Evolutionary conservation across 2,888 invertebrate genomes (phyloP).

Genomic region (Pristionchus fissidentatus): DNA sequence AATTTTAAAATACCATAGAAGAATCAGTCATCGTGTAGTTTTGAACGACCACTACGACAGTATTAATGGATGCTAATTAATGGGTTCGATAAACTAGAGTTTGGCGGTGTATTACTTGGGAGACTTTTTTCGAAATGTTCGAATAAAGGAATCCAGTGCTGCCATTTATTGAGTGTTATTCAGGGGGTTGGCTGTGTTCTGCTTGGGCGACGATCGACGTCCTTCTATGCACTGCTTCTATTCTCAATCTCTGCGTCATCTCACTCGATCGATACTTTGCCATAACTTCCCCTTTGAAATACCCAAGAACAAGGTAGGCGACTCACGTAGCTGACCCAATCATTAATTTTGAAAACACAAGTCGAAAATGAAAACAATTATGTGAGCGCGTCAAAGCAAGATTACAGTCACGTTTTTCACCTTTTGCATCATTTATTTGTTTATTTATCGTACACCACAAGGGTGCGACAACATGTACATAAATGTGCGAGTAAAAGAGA

Average conservation of each 20-base stretch:
- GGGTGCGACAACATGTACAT: too few relatives aligned
- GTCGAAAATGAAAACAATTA: background rate
- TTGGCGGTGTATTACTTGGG: background rate
- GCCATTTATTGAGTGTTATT: background rate
- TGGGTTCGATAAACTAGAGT: background rate
- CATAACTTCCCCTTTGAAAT: constrained; percentile 76
- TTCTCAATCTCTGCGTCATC: constrained; percentile 75
- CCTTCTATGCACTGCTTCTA: constrained; percentile 75
- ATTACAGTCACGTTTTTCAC: too few relatives aligned
- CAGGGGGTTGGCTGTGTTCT: constrained; percentile 47
- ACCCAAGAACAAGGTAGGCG: constrained; percentile 72
- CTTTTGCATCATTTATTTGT: too few relatives aligned
- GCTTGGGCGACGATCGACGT: constrained; percentile 63
- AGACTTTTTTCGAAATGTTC: background rate
- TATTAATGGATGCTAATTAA: too few relatives aligned
- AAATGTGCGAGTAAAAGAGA: too few relatives aligned
- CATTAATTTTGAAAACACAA: background rate
- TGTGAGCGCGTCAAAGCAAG: too few relatives aligned
- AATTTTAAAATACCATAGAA: too few relatives aligned
- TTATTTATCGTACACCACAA: too few relatives aligned
- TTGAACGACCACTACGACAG: too few relatives aligned
- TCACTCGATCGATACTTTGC: constrained; percentile 76
- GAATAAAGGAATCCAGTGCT: background rate
- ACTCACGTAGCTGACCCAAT: background rate
- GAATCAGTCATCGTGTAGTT: too few relatives aligned